Evolutionary conservation across 2,113 vertebrate genomes (phyloP).

Genomic region (Sminthopsis crassicaudata): DNA sequence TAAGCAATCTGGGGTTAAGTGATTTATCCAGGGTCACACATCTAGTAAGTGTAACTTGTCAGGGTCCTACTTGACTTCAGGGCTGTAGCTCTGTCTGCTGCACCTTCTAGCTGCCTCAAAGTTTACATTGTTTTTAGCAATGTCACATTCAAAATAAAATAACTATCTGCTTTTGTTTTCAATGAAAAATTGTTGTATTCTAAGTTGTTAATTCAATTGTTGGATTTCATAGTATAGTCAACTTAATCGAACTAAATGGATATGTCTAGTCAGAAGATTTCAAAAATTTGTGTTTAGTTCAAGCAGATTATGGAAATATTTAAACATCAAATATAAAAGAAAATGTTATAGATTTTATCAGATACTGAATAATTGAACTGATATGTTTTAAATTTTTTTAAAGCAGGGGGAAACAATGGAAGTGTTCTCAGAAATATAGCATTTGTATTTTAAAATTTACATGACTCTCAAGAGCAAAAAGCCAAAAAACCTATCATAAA

Average conservation of each 20-base stretch:
- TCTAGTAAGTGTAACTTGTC: no score
- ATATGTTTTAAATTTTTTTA: conserved; percentile 19
- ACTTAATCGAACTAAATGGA: neutral
- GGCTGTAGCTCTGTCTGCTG: no score
- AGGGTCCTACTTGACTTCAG: no score
- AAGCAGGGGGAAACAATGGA: conserved; percentile 27
- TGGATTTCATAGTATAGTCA: conserved; percentile 39
- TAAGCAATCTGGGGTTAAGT: no score
- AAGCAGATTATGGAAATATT: neutral
- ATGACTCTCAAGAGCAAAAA: neutral
- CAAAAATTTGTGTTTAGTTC: conserved; percentile 5
- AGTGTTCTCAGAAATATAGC: conserved; percentile 26
- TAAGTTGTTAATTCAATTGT: conserved; percentile 65
- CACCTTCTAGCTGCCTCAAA: no score
- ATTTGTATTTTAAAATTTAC: conserved; percentile 15
- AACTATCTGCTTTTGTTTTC: conserved; percentile 71
- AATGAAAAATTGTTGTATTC: conserved; percentile 62
- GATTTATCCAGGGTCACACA: no score
- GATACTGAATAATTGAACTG: neutral
- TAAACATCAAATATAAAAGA: conserved; percentile 1
- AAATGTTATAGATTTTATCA: neutral
- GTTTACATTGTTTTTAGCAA: conserved; percentile 72
- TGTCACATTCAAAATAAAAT: conserved; percentile 62
- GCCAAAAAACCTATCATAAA: neutral
- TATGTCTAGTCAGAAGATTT: conserved; percentile 3